These are phyloP conservation scores for Caenorhabditis sulstoni DNA, from an alignment of 2,888 invertebrate genomes.

Conservation along the genomic window DNA sequence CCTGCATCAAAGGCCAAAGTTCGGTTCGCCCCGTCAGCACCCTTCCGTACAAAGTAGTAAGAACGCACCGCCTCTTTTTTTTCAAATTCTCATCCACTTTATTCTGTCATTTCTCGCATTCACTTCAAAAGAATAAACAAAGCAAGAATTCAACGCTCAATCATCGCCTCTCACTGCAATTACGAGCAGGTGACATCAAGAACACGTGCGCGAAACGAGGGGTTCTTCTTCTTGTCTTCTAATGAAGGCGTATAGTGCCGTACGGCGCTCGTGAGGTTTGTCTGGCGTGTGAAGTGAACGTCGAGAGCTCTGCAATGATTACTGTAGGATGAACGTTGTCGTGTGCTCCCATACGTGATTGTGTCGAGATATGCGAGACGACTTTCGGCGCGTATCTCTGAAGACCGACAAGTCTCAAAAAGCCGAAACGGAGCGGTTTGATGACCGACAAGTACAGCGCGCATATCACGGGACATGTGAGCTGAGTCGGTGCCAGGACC, in stretches of 20 bases:
- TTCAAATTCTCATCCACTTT: too few species aligned
- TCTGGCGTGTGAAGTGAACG: conserved; percentile 35
- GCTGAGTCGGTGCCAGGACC: conserved; percentile 50
- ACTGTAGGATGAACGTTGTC: neutral
- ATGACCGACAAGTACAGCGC: conserved; percentile 39
- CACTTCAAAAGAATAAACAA: too few species aligned
- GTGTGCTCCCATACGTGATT: conserved; percentile 43
- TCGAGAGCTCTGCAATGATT: conserved; percentile 40
- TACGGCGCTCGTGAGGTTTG: neutral
- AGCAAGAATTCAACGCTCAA: neutral
- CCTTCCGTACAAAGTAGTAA: too few species aligned
- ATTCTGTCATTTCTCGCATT: too few species aligned
- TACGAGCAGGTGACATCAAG: neutral
- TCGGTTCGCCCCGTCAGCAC: too few species aligned
- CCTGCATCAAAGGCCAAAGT: too few species aligned
- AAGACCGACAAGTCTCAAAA: conserved; percentile 29
- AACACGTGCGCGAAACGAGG: too few species aligned
- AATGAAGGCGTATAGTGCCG: conserved; percentile 5
- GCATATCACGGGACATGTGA: conserved; percentile 54
- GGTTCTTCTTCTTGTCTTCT: neutral
- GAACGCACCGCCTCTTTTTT: too few species aligned
- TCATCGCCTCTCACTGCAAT: neutral
- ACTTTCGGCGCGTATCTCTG: conserved; percentile 28
- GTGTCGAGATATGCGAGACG: conserved; percentile 19
- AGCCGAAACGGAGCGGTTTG: conserved; percentile 45